Evolutionary conservation across 2,888 invertebrate species (phyloP), one percentile per base, ranked within the genome.

Genomic region (Ischnus inquisitorius): DNA sequence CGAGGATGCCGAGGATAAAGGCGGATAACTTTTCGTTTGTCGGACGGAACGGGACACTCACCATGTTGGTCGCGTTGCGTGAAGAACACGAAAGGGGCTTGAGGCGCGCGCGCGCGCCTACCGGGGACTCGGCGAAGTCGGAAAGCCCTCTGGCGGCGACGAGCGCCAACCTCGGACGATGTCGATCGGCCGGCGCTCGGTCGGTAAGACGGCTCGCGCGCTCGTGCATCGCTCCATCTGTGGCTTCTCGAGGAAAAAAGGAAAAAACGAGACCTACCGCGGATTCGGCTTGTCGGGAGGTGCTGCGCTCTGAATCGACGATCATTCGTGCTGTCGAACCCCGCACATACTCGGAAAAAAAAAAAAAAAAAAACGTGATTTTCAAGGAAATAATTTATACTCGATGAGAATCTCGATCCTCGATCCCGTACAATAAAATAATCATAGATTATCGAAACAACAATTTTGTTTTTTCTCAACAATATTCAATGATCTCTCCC

Each of bases 31-130:
- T 48, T 57, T 22, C 79, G 84, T 80, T 80, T 76, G 48, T 8
- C n/a, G 19, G 19, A 74, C 39, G 19, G 60, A 51, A 72, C 76
- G 74, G 62, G 74, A 76, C 84, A 92, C 92, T 92, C 88, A 92
- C 92, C 92, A 92, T 92, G 86, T 88, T 90, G 86, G 80, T 74
- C 87, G n/a, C n/a, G 79, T 79, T 79, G 81, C 86, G 88, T 85
- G 83, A 90, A 89, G 88, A 87, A 80, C 83, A 60, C 86, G 62
- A 76, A 82, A n/a, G n/a, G n/a, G 81, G 43, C 41, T 51, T 57
- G n/a, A n/a, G n/a, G n/a, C n/a, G n/a, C 75, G 62, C 86, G 86
- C 83, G 68, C 81, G 82, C 80, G 82, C 82, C 39, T n/a, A 48
- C 43, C n/a, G 25, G 12, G 43, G 46, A 16, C 69, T 51, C 19